Evolutionary conservation across 2,797 vertebrate genomes (phyloP).

Genomic region (Falco rusticolus): DNA sequence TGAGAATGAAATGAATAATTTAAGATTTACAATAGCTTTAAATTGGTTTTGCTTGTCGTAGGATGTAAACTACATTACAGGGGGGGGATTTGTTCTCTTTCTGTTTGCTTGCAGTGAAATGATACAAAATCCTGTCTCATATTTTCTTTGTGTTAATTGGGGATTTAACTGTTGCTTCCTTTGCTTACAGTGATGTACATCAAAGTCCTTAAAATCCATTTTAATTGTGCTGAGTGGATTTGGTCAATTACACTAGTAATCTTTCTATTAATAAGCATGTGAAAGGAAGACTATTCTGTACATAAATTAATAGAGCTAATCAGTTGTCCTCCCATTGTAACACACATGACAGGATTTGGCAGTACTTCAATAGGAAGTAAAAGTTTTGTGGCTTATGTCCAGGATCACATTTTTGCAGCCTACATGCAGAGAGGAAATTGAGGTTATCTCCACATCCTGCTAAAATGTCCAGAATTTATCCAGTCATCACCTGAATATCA

Average conservation of each 20-base stretch:
- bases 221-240: slow-evolving; percentile 60
- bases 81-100: slow-evolving; percentile 18
- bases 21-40: slow-evolving; percentile 50
- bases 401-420: background rate
- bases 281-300: slow-evolving; percentile 31
- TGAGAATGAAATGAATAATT: slow-evolving; percentile 56
- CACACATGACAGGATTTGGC: background rate
- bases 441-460: background rate
- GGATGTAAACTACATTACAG: slow-evolving; percentile 15
- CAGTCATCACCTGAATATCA: background rate
- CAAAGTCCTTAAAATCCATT: slow-evolving; percentile 60
- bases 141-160: slow-evolving; percentile 62
- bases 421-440: background rate
- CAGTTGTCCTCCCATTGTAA: background rate
- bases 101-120: slow-evolving; percentile 38
- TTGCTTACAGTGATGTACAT: slow-evolving; percentile 43
- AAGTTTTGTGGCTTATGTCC: background rate
- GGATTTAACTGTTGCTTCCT: slow-evolving; percentile 61
- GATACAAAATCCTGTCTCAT: slow-evolving; percentile 52
- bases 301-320: slow-evolving; percentile 59
- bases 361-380: background rate
- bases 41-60: slow-evolving; percentile 23
- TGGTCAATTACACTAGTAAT: slow-evolving; percentile 56
- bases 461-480: background rate
- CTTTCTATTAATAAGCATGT: slow-evolving; percentile 57